Conservation (phyloP, 2,113 vertebrate genomes). For the Falcunculus frontatus region DNA sequence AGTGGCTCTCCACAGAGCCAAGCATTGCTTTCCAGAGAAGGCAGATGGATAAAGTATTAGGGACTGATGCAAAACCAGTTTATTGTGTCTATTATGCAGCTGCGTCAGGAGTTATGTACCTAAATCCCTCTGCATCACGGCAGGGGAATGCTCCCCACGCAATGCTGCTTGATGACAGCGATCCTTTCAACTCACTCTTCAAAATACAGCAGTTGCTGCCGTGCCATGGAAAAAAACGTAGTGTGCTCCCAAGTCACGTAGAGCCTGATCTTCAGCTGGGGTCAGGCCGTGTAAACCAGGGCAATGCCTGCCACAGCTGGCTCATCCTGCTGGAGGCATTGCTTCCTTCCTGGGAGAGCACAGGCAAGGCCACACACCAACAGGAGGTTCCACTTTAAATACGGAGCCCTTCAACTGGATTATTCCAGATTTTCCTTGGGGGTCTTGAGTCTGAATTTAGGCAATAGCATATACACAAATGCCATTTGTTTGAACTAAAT, state of each 20-base stretch:
- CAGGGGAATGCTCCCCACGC: neutral
- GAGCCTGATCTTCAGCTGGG: neutral
- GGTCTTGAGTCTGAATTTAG: neutral
- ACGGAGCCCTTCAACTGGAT: neutral
- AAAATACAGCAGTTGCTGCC: neutral
- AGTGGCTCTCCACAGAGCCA: neutral
- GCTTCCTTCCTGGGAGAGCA: neutral
- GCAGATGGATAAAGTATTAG: neutral
- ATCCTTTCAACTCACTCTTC: neutral
- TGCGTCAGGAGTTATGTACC: neutral
- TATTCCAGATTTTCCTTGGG: neutral
- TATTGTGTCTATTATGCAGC: neutral
- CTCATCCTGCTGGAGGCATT: fast-evolving
- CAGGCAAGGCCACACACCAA: neutral
- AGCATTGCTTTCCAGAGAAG: neutral
- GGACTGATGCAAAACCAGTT: neutral
- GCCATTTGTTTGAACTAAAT: neutral
- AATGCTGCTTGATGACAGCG: neutral
- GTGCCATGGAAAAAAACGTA: fast-evolving
- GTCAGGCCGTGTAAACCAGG: neutral
- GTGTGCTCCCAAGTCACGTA: neutral
- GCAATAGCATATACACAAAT: neutral
- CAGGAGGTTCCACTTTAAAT: fast-evolving
- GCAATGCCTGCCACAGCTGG: neutral
- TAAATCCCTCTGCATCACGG: neutral